Conservation (phyloP, 2,113 vertebrate species). For the Notothenia rossii region DNA sequence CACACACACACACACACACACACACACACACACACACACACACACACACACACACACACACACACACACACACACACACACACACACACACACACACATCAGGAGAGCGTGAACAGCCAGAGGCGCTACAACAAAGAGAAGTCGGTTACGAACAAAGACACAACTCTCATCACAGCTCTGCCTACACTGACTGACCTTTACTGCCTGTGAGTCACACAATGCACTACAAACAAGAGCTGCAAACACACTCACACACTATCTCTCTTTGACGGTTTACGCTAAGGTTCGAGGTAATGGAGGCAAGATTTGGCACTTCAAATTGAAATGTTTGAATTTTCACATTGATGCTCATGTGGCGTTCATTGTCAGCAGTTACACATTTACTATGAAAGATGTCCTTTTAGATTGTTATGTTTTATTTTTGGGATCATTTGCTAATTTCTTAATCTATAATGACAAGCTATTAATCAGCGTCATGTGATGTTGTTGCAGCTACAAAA, state of each 20-base stretch:
- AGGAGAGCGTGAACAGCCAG: slow-evolving; percentile 11
- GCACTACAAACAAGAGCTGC: slow-evolving; percentile 24
- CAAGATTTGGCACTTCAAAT: neutral
- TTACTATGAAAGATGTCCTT: neutral
- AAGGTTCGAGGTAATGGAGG: neutral
- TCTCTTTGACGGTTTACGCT: neutral
- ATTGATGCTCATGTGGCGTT: neutral
- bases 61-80: slow-evolving; percentile 25
- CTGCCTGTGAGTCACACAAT: slow-evolving; percentile 35
- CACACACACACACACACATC: slow-evolving; percentile 22
- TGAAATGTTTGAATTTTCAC: neutral
- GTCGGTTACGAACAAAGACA: slow-evolving; percentile 53
- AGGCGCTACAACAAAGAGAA: slow-evolving; percentile 69
- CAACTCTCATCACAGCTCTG: slow-evolving; percentile 49
- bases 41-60: slow-evolving; percentile 35
- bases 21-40: slow-evolving; percentile 28
- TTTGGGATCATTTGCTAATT: neutral
- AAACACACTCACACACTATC: neutral
- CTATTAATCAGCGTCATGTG: neutral
- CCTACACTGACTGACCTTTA: slow-evolving; percentile 70
- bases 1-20: slow-evolving; percentile 32
- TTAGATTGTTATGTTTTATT: neutral
- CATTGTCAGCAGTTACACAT: neutral
- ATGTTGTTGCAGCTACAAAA: neutral
- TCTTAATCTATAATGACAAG: neutral